Evolutionary conservation across 1,140 invertebrate species (phyloP), one percentile per base, ranked within the genome.

Genomic region (Brachionus sp.): DNA sequence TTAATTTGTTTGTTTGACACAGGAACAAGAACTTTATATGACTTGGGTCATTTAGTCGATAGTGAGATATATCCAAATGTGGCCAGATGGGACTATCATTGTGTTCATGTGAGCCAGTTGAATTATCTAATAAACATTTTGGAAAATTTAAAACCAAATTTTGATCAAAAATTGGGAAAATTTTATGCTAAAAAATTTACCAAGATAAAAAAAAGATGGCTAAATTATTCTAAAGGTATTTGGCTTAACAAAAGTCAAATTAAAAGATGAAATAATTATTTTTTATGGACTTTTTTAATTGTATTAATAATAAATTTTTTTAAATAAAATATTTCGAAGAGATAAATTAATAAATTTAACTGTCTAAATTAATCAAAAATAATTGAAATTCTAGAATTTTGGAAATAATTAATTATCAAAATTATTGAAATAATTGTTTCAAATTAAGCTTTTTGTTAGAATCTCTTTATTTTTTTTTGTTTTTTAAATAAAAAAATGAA

Each of bases 61-160:
- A 88, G 89, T 62, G 93, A 93, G 29, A 92, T 93, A 10, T 93
- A 95, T 35, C 97, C 97, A 0, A 99, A 99, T 90, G 84, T 91
- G 19, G 92, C 92, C 0, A 88, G 92, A 84, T 98, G 97, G 95
- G 97, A 99, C 88, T 99, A 99, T 88, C 97, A 99, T 89, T 94
- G 95, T 5, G 97, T 96, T 10, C 97, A 99, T 88, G 93, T 99
- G 25, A 98, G 97, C 90, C 95, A 98, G 86, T 90, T 99, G 35
- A 92, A 98, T 75, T 91, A 96, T 57, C 89, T 99, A 19, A 92
- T 93, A 70, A 94, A 95, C 0, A 92, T 99, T 53, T 94, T 97
- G 85, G 92, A 92, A 68, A 93, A 95, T 87, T 62, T 80, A 16
- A 29, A 80, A 25, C n/a, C 33, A n/a, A 80, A 39, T 42, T 80